Evolutionary conservation across 1,140 invertebrate species (phyloP).

Genomic region (Thaumetopoea pityocampa): DNA sequence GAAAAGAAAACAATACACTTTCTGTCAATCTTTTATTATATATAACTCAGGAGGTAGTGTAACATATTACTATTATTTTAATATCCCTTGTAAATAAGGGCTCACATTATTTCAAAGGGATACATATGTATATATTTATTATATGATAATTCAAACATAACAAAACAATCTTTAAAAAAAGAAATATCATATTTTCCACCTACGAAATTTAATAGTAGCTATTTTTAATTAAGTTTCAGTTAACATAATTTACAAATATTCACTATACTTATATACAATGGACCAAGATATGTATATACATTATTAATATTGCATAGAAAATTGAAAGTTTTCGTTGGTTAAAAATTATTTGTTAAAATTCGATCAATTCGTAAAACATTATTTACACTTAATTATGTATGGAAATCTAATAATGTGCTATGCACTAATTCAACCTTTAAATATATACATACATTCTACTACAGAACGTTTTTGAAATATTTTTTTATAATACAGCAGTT

Average conservation of each 20-base stretch:
- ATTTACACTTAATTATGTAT: conserved; percentile 29
- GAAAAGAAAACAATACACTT: too few species aligned
- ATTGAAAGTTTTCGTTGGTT: conserved; percentile 28
- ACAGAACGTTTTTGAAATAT: conserved; percentile 12
- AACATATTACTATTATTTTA: conserved; percentile 33
- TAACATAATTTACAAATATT: conserved; percentile 20
- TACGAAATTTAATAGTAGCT: conserved; percentile 7
- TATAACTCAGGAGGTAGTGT: conserved; percentile 28
- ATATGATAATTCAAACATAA: conserved; percentile 3
- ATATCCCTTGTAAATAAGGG: conserved; percentile 73
- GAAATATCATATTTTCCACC: conserved; percentile 7
- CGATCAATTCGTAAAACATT: conserved; percentile 28
- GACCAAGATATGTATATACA: conserved; percentile 53
- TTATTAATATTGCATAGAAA: conserved; percentile 28
- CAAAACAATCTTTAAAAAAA: conserved; percentile 10
- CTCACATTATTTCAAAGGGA: conserved; percentile 73
- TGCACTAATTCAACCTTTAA: conserved; percentile 38
- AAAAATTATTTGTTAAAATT: conserved; percentile 36
- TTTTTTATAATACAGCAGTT: conserved; percentile 3
- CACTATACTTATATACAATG: conserved; percentile 36
- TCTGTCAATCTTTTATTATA: conserved; percentile 37
- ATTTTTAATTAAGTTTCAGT: conserved; percentile 5
- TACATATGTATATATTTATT: conserved; percentile 27
- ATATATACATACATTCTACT: conserved; percentile 25
- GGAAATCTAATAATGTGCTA: conserved; percentile 45